Conservation (phyloP, 2,113 vertebrate species). For the Halichoerus grypus region DNA sequence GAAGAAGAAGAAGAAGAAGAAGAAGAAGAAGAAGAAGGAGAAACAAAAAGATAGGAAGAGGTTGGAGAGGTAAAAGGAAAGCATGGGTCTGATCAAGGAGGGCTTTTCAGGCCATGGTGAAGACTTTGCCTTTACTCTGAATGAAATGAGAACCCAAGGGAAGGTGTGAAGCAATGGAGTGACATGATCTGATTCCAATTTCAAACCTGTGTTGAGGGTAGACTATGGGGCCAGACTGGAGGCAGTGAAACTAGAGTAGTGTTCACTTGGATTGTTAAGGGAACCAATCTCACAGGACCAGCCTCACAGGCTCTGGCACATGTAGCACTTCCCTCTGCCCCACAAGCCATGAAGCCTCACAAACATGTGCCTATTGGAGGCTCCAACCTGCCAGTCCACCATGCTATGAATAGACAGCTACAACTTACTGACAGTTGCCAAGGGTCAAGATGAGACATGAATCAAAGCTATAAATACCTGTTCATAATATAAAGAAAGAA, state of each 20-base stretch:
- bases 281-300: background rate
- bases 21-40: too few relatives aligned
- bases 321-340: background rate
- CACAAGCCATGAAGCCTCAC: background rate
- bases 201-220: background rate
- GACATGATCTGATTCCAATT: background rate
- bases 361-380: background rate
- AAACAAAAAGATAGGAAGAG: background rate
- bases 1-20: too few relatives aligned
- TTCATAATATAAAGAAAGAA: constrained; percentile 39
- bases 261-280: background rate
- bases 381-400: background rate
- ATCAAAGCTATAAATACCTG: background rate
- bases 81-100: background rate
- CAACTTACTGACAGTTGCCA: background rate
- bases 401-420: background rate
- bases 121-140: background rate
- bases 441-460: background rate
- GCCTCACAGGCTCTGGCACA: background rate
- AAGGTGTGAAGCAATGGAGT: background rate
- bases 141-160: background rate
- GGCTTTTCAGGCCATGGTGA: background rate
- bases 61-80: background rate
- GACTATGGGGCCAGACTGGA: background rate
- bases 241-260: background rate